Conservation (phyloP, 2,113 vertebrate genomes). For the Andinoacara biseriatus region DNA sequence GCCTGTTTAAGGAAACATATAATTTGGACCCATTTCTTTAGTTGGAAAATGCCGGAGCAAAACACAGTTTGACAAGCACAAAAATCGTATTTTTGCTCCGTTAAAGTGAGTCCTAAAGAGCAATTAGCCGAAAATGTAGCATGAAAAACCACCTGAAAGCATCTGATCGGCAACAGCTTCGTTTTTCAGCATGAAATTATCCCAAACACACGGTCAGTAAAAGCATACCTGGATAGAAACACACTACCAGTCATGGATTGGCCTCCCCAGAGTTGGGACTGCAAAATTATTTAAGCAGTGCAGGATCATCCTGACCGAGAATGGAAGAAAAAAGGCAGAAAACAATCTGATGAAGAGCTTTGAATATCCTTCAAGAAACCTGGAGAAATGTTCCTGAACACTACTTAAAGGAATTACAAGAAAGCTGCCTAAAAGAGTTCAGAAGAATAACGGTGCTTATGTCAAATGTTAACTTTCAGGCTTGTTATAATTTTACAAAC, state of each 20-base stretch:
- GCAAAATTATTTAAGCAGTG: neutral
- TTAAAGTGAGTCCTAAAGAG: no score
- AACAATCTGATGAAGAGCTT: neutral
- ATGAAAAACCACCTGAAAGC: neutral
- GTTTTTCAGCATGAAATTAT: neutral
- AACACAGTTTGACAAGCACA: no score
- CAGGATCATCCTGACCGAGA: neutral
- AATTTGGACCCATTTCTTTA: no score
- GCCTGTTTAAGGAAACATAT: no score
- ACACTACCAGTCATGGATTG: neutral
- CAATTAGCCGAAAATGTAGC: no score
- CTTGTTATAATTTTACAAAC: neutral
- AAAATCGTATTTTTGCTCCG: no score
- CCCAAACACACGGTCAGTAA: neutral
- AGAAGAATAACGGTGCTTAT: neutral
- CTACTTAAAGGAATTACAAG: neutral
- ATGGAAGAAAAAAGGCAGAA: neutral
- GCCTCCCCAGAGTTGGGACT: no score
- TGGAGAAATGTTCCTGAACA: neutral
- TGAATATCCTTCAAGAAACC: neutral
- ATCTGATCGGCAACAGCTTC: neutral
- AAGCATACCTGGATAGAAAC: neutral
- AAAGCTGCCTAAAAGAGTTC: neutral
- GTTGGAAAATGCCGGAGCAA: no score
- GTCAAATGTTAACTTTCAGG: neutral